Evolutionary conservation across 1,140 invertebrate genomes (phyloP).

Genomic region (Atta cephalotes): DNA sequence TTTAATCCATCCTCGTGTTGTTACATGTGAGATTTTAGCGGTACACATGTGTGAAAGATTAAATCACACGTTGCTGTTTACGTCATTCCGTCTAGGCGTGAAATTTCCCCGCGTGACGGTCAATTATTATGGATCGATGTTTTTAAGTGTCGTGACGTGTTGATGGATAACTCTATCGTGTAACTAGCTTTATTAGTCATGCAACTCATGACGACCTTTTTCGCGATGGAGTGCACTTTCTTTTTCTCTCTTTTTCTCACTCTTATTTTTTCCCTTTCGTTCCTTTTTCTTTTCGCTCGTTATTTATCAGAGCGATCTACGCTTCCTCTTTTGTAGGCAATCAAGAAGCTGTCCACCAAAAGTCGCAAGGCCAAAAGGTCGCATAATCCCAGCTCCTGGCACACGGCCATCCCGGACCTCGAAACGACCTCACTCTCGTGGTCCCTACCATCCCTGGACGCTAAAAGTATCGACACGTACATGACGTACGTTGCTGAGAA

Average conservation of each 20-base stretch:
- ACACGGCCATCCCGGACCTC: slow-evolving; percentile 73
- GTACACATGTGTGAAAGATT: slow-evolving; percentile 4
- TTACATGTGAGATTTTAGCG: neutral
- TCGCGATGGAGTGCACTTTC: neutral
- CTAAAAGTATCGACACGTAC: slow-evolving; percentile 83
- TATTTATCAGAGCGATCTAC: slow-evolving; percentile 9
- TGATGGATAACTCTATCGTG: slow-evolving; percentile 30
- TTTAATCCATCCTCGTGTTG: neutral
- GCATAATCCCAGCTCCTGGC: slow-evolving; percentile 71
- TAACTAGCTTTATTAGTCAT: neutral
- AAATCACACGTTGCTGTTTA: slow-evolving; percentile 33
- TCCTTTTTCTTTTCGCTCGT: neutral
- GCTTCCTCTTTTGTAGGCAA: slow-evolving; percentile 72
- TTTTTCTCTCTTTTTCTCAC: neutral
- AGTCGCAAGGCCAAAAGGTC: slow-evolving; percentile 74
- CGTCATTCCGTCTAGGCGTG: neutral
- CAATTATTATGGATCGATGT: slow-evolving; percentile 47
- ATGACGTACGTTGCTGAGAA: slow-evolving; percentile 81
- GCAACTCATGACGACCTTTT: slow-evolving; percentile 3
- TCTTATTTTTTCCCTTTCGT: neutral
- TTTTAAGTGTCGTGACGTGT: neutral
- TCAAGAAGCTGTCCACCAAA: slow-evolving; percentile 80
- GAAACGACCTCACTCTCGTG: slow-evolving; percentile 80
- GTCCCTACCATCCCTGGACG: slow-evolving; percentile 81
- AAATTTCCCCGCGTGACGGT: neutral